Conservation (phyloP, 2,113 vertebrate genomes). For the Promerops cafer region DNA sequence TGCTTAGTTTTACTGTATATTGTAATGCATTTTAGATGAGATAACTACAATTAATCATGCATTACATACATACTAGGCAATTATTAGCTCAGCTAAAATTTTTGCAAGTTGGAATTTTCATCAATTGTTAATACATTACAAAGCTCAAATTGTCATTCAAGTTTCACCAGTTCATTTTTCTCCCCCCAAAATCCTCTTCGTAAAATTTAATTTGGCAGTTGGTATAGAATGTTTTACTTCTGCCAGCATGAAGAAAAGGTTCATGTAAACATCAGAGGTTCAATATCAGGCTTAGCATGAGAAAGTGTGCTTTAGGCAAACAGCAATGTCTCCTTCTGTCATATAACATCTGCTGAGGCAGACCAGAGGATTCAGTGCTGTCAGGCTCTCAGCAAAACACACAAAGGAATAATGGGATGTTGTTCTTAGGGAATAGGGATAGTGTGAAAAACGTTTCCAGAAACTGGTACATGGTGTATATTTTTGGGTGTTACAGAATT, state of each 20-base stretch:
- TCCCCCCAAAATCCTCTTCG: neutral
- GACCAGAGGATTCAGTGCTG: neutral
- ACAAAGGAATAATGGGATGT: neutral
- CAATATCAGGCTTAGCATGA: neutral
- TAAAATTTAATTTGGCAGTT: neutral
- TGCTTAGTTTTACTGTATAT: neutral
- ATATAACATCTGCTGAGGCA: neutral
- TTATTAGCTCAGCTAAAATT: neutral
- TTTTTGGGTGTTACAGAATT: neutral
- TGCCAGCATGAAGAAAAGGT: neutral
- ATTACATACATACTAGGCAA: neutral
- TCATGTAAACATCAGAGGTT: neutral
- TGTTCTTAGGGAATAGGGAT: fast-evolving
- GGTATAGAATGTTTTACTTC: neutral
- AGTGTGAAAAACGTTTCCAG: neutral
- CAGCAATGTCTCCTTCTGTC: neutral
- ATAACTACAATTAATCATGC: neutral
- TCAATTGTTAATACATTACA: neutral
- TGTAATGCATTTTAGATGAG: neutral
- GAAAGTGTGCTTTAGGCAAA: neutral
- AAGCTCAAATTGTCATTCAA: neutral
- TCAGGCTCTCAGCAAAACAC: neutral
- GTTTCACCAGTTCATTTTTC: neutral
- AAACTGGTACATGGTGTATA: neutral
- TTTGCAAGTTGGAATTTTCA: neutral